Evolutionary conservation across 2,888 invertebrate genomes (phyloP).

Genomic region (Athetis lepigone): DNA sequence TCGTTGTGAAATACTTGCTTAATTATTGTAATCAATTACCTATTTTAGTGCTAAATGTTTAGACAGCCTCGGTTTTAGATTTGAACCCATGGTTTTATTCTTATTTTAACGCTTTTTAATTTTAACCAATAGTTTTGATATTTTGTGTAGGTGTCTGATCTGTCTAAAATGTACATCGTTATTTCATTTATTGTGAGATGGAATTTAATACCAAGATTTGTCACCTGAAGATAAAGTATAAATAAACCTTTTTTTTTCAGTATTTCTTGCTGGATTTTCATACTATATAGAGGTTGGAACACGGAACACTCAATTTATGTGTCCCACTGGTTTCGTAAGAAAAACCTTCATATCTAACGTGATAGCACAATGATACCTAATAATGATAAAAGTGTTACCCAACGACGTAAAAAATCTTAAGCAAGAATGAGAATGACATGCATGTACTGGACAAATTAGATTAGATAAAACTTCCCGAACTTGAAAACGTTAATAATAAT

Average conservation of each 20-base stretch:
- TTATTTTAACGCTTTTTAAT: conserved; percentile 10
- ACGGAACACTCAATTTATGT: no score
- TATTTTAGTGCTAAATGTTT: conserved; percentile 20
- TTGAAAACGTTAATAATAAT: conserved; percentile 13
- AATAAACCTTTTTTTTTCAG: no score
- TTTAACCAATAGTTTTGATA: not conserved
- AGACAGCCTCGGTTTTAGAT: conserved; percentile 26
- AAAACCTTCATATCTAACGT: no score
- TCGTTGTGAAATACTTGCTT: conserved; percentile 22
- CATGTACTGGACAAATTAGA: conserved; percentile 11
- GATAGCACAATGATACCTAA: not conserved
- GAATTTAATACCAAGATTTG: no score
- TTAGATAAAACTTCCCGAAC: conserved; percentile 7
- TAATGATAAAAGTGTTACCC: not conserved
- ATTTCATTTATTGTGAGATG: not conserved
- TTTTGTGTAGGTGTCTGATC: not conserved
- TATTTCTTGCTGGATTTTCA: no score
- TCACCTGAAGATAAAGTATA: no score
- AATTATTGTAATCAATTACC: conserved; percentile 20
- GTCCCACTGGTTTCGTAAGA: not conserved
- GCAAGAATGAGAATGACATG: not conserved
- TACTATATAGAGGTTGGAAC: no score
- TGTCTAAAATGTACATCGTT: not conserved
- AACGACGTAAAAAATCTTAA: no score
- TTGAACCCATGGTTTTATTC: not conserved